These are phyloP conservation scores for Aramus guarauna DNA, from an alignment of 2,113 vertebrate genomes.

Conservation along the genomic window DNA sequence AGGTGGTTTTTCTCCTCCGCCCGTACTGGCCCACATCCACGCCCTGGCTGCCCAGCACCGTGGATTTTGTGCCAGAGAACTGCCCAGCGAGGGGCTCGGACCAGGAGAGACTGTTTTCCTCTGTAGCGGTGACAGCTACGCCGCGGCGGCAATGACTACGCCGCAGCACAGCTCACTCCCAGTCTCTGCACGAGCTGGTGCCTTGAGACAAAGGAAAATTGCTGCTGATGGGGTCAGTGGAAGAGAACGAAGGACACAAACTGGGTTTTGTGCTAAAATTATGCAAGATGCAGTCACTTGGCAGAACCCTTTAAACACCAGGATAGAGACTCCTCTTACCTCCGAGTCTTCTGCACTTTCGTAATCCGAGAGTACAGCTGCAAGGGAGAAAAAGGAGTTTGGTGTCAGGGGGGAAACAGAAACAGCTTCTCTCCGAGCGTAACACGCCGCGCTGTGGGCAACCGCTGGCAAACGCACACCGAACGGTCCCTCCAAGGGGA, in stretches of 20 bases:
- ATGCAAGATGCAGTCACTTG: not conserved
- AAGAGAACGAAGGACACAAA: not conserved
- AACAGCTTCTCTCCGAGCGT: fast-evolving
- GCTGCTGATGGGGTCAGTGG: fast-evolving
- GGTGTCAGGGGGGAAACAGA: not conserved
- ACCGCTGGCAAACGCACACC: not conserved
- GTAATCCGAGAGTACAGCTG: slow-evolving; percentile 94
- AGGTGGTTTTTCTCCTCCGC: too few species aligned
- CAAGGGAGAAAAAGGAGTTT: not conserved
- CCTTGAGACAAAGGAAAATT: not conserved
- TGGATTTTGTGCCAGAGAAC: fast-evolving
- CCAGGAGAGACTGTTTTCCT: not conserved
- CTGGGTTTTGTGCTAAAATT: not conserved
- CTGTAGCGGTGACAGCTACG: fast-evolving
- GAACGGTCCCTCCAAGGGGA: not conserved
- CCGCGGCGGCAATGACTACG: not conserved
- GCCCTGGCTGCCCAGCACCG: not conserved
- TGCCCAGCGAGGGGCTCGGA: fast-evolving
- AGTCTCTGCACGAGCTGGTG: not conserved
- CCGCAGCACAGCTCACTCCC: fast-evolving
- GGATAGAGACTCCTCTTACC: slow-evolving; percentile 68
- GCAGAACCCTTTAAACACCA: not conserved
- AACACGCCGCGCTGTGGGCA: not conserved
- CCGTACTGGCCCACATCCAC: fast-evolving
- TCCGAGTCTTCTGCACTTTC: slow-evolving; percentile 95